Percentiles rank a stretch among this genome's conserved stretches.
These are phyloP conservation scores for Cichladusa arquata DNA, from an alignment of 2,113 vertebrate genomes.

Conservation along the genomic window DNA sequence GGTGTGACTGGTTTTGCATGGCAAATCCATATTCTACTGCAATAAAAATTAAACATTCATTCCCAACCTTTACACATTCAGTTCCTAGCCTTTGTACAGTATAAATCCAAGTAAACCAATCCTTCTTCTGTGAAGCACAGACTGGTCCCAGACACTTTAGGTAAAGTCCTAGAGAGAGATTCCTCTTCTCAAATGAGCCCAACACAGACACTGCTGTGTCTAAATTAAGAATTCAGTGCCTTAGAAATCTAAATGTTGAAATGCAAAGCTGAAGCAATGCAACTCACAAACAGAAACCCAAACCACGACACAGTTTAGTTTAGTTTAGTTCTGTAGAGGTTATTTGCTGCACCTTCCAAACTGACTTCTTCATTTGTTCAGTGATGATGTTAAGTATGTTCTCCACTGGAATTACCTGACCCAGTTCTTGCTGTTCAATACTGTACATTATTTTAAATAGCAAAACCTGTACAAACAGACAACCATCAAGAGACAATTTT, in stretches of 20 bases:
- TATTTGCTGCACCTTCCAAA: constrained; percentile 37
- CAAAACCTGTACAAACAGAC: constrained; percentile 5
- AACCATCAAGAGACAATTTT: neutral
- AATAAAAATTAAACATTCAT: neutral
- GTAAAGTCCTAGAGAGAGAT: neutral
- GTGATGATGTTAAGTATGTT: neutral
- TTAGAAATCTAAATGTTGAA: neutral
- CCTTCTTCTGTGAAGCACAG: neutral
- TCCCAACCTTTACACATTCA: neutral
- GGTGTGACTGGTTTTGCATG: neutral
- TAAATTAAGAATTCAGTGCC: neutral
- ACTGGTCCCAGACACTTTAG: neutral
- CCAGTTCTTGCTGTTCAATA: neutral
- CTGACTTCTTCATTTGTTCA: neutral
- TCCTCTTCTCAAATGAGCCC: neutral
- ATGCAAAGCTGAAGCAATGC: constrained; percentile 5
- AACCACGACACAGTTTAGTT: neutral
- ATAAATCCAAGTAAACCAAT: neutral
- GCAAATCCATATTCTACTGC: neutral
- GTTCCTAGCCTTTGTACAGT: neutral
- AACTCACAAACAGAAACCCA: constrained; percentile 8
- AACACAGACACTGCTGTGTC: neutral
- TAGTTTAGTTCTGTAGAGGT: constrained; percentile 14
- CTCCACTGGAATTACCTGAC: neutral
- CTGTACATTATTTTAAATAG: neutral